phyloP scores from a whole-genome alignment of 2,888 invertebrate genomes.

The Anorthoa munda region DNA sequence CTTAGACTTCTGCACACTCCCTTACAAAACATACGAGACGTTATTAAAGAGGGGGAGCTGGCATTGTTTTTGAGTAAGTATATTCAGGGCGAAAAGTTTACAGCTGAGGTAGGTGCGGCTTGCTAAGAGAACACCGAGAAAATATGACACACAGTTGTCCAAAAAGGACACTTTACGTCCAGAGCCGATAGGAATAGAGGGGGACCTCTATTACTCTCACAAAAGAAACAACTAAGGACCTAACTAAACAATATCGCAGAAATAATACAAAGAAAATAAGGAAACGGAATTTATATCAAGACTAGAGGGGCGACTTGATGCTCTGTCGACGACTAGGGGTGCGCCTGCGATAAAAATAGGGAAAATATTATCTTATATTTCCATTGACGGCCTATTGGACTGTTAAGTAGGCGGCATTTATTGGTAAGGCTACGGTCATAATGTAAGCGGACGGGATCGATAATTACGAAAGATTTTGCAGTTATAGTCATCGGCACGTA shows the following conservation, averaged over 20 bases:
- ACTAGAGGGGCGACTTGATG: conserved; percentile 31
- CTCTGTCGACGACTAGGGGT: conserved; percentile 26
- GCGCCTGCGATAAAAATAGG: conserved; percentile 41
- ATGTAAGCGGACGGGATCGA: neutral
- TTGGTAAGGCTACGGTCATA: conserved; percentile 11
- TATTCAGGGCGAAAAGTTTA: too few species aligned
- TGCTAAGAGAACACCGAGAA: too few species aligned
- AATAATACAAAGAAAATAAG: conserved; percentile 42
- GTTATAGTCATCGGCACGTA: too few species aligned
- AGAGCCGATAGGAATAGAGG: too few species aligned
- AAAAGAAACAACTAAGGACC: conserved; percentile 14
- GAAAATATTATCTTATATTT: conserved; percentile 53
- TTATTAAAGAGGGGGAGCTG: too few species aligned
- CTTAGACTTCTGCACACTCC: conserved; percentile 1
- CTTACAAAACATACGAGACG: conserved; percentile 1
- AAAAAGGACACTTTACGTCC: too few species aligned
- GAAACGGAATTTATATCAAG: conserved; percentile 41
- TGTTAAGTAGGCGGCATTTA: conserved; percentile 52
- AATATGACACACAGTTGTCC: too few species aligned
- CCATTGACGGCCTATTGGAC: conserved; percentile 47
- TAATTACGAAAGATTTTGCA: too few species aligned
- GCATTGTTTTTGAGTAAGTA: too few species aligned
- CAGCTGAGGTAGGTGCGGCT: too few species aligned
- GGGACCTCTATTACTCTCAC: neutral
- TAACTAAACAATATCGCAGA: conserved; percentile 26